Evolutionary conservation across 2,113 vertebrate genomes (phyloP).

Genomic region (Myotis lucifugus): DNA sequence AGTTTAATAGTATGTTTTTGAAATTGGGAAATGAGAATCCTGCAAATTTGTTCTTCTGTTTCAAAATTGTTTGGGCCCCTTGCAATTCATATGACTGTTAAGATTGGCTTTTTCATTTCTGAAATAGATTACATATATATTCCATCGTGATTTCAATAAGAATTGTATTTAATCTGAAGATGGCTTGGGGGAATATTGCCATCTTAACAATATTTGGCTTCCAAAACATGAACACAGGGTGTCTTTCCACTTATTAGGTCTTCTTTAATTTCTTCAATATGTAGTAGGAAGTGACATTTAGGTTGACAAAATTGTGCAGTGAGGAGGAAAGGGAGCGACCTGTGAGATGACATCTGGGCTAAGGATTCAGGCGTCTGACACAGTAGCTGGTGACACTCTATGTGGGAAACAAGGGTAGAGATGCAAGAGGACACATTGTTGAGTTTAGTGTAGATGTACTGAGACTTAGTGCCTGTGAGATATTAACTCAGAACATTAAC

Average conservation of each 20-base stretch:
- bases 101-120: neutral
- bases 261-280: conserved; percentile 3
- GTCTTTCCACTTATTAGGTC: neutral
- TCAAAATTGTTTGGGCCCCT: neutral
- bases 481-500: neutral
- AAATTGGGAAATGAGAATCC: neutral
- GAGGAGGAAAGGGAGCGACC: neutral
- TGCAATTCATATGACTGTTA: conserved; percentile 22
- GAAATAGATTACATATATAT: neutral
- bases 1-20: neutral
- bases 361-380: neutral
- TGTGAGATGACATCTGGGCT: neutral
- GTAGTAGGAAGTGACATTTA: neutral
- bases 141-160: neutral
- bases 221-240: neutral
- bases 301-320: neutral
- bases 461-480: neutral
- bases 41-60: neutral
- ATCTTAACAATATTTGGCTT: neutral
- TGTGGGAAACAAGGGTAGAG: neutral
- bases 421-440: neutral
- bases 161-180: neutral
- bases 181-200: neutral
- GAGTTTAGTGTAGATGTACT: neutral
- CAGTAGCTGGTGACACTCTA: neutral